These are phyloP conservation scores for Peromyscus leucopus DNA, from an alignment of 2,113 vertebrate genomes.

Conservation along the genomic window DNA sequence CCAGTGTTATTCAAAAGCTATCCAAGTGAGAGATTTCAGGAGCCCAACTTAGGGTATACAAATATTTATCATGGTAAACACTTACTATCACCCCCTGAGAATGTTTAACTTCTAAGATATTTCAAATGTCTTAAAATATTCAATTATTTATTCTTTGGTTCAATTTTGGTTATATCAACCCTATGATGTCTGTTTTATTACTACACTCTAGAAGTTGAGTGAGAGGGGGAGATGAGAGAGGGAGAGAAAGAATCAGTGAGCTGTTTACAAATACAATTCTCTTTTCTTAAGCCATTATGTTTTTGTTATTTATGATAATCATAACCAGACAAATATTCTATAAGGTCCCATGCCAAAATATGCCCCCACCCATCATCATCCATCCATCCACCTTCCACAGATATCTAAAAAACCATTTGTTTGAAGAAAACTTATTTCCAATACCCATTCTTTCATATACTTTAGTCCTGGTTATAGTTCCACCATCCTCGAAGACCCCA, in stretches of 20 bases:
- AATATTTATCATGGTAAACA: slow-evolving; percentile 67
- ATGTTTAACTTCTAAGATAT: slow-evolving; percentile 67
- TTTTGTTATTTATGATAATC: slow-evolving; percentile 48
- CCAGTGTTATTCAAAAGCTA: slow-evolving; percentile 60
- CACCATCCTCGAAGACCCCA: neutral
- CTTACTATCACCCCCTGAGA: slow-evolving; percentile 29
- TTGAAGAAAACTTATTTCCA: neutral
- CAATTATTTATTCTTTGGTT: slow-evolving; percentile 74
- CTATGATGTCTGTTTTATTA: slow-evolving; percentile 44
- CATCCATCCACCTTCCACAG: neutral
- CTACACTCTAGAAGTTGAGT: neutral
- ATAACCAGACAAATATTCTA: slow-evolving; percentile 46
- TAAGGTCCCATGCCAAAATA: neutral
- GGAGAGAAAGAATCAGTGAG: neutral
- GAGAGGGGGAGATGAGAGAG: too few relatives aligned
- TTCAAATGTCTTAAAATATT: slow-evolving; percentile 71
- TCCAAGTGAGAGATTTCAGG: slow-evolving; percentile 60
- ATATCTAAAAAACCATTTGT: neutral
- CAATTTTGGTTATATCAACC: slow-evolving; percentile 29
- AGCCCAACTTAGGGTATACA: slow-evolving; percentile 42
- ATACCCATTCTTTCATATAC: neutral
- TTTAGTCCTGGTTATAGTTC: slow-evolving; percentile 25
- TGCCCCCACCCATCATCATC: too few relatives aligned
- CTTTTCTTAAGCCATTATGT: neutral
- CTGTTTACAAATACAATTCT: slow-evolving; percentile 11